Conservation (phyloP, 1,140 invertebrate genomes). For the Drosophila albomicans region DNA sequence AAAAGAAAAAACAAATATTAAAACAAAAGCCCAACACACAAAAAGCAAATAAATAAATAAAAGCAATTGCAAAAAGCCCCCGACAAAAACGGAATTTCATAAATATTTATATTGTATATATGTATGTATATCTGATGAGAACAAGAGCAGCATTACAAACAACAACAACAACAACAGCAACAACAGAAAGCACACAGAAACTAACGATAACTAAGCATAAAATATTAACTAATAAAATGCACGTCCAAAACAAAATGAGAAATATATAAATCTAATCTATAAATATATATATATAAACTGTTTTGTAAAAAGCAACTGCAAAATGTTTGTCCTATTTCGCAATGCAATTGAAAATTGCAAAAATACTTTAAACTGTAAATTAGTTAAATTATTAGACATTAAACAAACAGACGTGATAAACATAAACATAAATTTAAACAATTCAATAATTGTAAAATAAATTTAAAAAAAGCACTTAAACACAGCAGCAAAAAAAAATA, state of each 20-base stretch:
- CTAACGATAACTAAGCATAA: conserved; percentile 65
- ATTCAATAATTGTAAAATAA: conserved; percentile 70
- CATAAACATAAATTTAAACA: conserved; percentile 56
- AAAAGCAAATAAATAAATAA: conserved; percentile 34
- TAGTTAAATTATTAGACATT: conserved; percentile 82
- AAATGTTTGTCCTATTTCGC: conserved; percentile 54
- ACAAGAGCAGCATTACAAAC: conserved; percentile 32
- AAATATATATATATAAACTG: conserved; percentile 14
- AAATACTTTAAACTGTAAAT: conserved; percentile 74
- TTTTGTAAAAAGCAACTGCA: conserved; percentile 44
- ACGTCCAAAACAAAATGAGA: conserved; percentile 67
- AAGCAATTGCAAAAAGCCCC: conserved; percentile 38
- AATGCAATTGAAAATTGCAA: conserved; percentile 74
- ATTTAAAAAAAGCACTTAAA: conserved; percentile 31
- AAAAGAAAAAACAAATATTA: conserved; percentile 17
- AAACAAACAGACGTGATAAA: conserved; percentile 83
- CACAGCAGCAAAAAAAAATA: conserved; percentile 22
- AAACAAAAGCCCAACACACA: conserved; percentile 21
- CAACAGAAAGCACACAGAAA: conserved; percentile 69
- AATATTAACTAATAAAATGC: conserved; percentile 60
- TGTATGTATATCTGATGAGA: conserved; percentile 31
- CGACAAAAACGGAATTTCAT: conserved; percentile 58
- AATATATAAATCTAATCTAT: conserved; percentile 10
- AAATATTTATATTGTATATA: conserved; percentile 77
- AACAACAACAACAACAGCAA: conserved; percentile 16